These are phyloP conservation scores for Sinella curviseta DNA, from an alignment of 1,140 invertebrate genomes.

Conservation along the genomic window DNA sequence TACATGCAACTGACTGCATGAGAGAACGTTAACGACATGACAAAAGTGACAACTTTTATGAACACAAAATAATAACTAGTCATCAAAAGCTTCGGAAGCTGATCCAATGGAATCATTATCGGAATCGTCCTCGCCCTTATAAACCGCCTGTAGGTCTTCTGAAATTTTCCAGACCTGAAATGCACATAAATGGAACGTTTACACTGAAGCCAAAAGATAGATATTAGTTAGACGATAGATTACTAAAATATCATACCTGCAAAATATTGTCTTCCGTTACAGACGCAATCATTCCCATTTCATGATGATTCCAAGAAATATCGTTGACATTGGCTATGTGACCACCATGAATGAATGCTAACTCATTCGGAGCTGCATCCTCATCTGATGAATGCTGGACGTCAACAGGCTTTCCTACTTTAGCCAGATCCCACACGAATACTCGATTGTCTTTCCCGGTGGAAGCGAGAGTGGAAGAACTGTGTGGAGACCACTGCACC, in stretches of 20 bases:
- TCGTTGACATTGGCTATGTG: neutral
- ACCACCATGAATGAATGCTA: neutral
- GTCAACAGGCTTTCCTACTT: neutral
- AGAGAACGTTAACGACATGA: neutral
- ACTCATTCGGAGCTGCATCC: neutral
- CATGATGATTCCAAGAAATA: slow-evolving; percentile 13
- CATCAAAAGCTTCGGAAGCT: neutral
- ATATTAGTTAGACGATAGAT: neutral
- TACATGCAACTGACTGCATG: neutral
- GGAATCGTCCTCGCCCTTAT: neutral
- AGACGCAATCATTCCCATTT: slow-evolving; percentile 14
- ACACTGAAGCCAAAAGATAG: neutral
- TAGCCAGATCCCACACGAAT: neutral
- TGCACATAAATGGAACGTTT: neutral
- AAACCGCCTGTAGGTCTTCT: neutral
- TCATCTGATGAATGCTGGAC: neutral
- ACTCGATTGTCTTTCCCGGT: slow-evolving; percentile 1
- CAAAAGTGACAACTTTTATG: neutral
- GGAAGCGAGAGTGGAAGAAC: neutral
- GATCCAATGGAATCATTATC: neutral
- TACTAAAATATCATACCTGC: neutral
- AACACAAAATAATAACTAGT: neutral
- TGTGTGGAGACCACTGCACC: slow-evolving; percentile 3
- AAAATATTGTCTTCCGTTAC: slow-evolving; percentile 20
- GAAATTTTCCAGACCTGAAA: slow-evolving; percentile 3